These are phyloP conservation scores for Venustaconcha ellipsiformis DNA, from an alignment of 1,140 invertebrate genomes.

Conservation along the genomic window DNA sequence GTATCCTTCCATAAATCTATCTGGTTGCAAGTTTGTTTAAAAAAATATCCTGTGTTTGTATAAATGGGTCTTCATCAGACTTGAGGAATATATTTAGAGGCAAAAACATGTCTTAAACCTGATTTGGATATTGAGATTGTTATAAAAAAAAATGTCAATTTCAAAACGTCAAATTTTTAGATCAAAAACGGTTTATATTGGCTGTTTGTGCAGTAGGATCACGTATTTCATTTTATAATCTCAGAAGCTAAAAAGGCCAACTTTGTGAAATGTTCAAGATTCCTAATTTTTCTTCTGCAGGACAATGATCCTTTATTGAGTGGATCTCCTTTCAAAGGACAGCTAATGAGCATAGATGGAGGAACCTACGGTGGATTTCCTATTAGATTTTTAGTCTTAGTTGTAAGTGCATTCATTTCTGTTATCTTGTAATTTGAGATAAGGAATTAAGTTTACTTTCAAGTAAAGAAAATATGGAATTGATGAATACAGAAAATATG, in stretches of 20 bases:
- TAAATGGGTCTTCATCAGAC: too few species aligned
- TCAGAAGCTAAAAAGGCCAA: too few species aligned
- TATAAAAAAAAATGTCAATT: neutral
- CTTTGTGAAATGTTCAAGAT: neutral
- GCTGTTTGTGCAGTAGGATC: neutral
- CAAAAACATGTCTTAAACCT: too few species aligned
- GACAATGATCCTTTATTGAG: conserved; percentile 71
- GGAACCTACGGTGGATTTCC: conserved; percentile 84
- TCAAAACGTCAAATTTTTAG: neutral
- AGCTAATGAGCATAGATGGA: conserved; percentile 66
- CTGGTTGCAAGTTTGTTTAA: too few species aligned
- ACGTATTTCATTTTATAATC: too few species aligned
- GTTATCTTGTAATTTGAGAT: too few species aligned
- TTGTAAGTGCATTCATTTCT: conserved; percentile 74
- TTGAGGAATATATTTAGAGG: too few species aligned
- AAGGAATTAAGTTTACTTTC: too few species aligned
- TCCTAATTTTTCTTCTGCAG: conserved; percentile 39
- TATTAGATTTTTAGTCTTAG: conserved; percentile 84
- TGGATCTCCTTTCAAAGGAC: conserved; percentile 67
- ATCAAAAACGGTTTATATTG: neutral
- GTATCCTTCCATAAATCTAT: too few species aligned
- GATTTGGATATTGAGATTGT: neutral
- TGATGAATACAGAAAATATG: too few species aligned
- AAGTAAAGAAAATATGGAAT: too few species aligned
- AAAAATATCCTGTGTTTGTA: too few species aligned